Evolutionary conservation across 2,797 vertebrate species (phyloP).

Genomic region (Avahi laniger): DNA sequence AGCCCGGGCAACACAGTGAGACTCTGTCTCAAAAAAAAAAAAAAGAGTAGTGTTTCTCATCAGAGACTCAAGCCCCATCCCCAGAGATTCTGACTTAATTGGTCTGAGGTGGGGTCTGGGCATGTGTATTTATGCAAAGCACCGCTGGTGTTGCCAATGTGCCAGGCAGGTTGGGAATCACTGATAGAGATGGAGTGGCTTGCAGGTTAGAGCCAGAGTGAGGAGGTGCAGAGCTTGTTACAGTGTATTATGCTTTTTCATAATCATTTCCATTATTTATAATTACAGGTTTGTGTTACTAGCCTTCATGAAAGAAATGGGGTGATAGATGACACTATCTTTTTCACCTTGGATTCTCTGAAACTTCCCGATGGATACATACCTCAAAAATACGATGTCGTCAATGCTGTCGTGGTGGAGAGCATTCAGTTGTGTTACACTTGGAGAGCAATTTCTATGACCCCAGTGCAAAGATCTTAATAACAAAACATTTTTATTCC

Average conservation of each 20-base stretch:
- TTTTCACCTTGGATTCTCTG: conserved; percentile 92
- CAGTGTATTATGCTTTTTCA: background rate
- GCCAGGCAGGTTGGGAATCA: background rate
- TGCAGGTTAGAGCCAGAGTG: background rate
- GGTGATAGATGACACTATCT: conserved; percentile 89
- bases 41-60: background rate
- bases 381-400: conserved; percentile 86
- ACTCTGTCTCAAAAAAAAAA: too few species aligned
- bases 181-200: background rate
- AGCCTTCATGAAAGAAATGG: conserved; percentile 87
- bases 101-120: background rate
- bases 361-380: conserved; percentile 88
- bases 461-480: conserved; percentile 85
- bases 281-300: conserved; percentile 88
- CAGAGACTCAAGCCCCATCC: background rate
- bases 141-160: background rate
- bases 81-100: background rate
- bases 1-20: too few species aligned
- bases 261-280: background rate
- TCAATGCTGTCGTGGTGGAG: conserved; percentile 91
- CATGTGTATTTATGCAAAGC: background rate
- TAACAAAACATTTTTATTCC: background rate
- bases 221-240: background rate
- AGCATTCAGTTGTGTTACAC: conserved; percentile 90
- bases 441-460: conserved; percentile 94